Conservation (phyloP, 2,888 invertebrate species). For the Scaeva pyrastri region DNA sequence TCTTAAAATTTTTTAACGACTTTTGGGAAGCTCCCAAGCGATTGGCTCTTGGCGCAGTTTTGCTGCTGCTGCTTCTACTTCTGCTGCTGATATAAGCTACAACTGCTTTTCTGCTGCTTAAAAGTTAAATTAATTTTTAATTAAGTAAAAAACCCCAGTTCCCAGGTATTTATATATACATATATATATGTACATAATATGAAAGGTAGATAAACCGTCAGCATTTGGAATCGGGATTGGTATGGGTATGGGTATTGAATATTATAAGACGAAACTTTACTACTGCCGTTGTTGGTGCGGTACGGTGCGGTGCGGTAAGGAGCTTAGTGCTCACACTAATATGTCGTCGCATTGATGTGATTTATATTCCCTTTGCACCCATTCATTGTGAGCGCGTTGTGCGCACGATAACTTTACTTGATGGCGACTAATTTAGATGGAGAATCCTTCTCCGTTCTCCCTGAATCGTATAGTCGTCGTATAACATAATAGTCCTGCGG, state of each 20-base stretch:
- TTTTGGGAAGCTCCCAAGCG: slow-evolving; percentile 22
- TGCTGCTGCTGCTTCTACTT: neutral
- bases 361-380: slow-evolving; percentile 74
- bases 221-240: neutral
- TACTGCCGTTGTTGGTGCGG: slow-evolving; percentile 9
- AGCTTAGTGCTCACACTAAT: slow-evolving; percentile 67
- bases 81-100: neutral
- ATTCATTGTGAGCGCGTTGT: slow-evolving; percentile 67
- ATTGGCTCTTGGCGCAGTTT: slow-evolving; percentile 28
- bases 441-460: slow-evolving; percentile 56
- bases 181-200: too few species aligned
- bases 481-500: slow-evolving; percentile 62
- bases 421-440: slow-evolving; percentile 72
- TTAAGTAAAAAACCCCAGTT: slow-evolving; percentile 62
- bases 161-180: slow-evolving; percentile 33
- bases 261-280: slow-evolving; percentile 48
- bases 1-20: slow-evolving; percentile 59
- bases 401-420: slow-evolving; percentile 74
- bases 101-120: slow-evolving; percentile 43
- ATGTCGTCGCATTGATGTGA: slow-evolving; percentile 76
- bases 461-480: slow-evolving; percentile 12
- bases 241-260: neutral
- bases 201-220: slow-evolving; percentile 41
- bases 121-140: slow-evolving; percentile 70
- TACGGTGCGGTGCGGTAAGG: slow-evolving; percentile 1